These are phyloP conservation scores for Marisa cornuarietis DNA, from an alignment of 1,140 invertebrate species.

Conservation along the genomic window DNA sequence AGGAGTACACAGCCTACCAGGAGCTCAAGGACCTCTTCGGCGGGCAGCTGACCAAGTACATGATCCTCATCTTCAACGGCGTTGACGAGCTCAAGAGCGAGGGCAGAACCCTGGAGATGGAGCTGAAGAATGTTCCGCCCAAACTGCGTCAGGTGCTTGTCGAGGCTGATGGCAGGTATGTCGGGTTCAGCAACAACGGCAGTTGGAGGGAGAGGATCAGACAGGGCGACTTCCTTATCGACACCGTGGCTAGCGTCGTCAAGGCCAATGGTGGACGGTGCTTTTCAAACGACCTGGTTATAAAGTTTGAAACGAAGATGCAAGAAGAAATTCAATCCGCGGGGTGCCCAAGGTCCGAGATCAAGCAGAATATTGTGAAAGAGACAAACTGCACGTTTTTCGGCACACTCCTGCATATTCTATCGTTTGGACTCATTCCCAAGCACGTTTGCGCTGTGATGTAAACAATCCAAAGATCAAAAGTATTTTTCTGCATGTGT, in stretches of 20 bases:
- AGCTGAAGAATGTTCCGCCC: not conserved
- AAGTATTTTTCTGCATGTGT: too few relatives aligned
- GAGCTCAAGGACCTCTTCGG: slow-evolving; percentile 9
- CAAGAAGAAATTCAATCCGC: not conserved
- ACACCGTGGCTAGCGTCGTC: not conserved
- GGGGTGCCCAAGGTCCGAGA: not conserved
- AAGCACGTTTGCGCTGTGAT: not conserved
- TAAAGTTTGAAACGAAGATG: not conserved
- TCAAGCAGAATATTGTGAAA: not conserved
- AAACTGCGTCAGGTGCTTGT: slow-evolving; percentile 2
- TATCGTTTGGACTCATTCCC: slow-evolving; percentile 1
- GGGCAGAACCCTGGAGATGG: not conserved
- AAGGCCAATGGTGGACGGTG: not conserved
- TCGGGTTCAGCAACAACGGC: slow-evolving; percentile 13
- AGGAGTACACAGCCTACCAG: slow-evolving; percentile 14
- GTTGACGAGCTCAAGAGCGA: slow-evolving; percentile 9
- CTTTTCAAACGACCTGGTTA: slow-evolving; percentile 1
- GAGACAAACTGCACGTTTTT: not conserved
- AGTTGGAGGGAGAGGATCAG: not conserved
- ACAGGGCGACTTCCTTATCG: not conserved
- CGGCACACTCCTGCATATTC: not conserved
- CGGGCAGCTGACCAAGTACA: not conserved
- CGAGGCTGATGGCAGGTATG: not conserved
- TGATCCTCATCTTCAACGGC: slow-evolving; percentile 19
- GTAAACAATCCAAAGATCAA: not conserved